phyloP scores from a whole-genome alignment of 2,113 vertebrate genomes.

The Lophura nycthemera region DNA sequence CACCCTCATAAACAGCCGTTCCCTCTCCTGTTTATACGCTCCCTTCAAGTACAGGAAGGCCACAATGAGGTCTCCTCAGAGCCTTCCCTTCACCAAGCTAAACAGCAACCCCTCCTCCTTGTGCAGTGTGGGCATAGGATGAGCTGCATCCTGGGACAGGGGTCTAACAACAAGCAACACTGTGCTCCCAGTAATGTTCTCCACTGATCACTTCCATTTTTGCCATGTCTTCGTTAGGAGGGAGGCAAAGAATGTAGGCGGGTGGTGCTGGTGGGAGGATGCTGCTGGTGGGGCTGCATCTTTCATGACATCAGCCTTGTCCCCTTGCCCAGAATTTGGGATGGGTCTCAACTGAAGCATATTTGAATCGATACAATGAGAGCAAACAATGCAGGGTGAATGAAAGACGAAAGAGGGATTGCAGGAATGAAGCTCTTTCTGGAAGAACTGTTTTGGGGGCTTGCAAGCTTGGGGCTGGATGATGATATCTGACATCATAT shows the following conservation, averaged over 20 bases:
- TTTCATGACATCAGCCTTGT: slow-evolving; percentile 46
- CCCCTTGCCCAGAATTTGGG: slow-evolving; percentile 39
- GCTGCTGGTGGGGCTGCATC: background rate
- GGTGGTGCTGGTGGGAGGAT: slow-evolving; percentile 47
- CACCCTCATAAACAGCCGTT: no score
- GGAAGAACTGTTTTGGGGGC: background rate
- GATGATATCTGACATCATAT: accelerated
- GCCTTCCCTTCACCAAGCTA: no score
- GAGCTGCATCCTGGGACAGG: background rate
- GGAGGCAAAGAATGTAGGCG: background rate
- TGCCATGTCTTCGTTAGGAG: slow-evolving; percentile 10
- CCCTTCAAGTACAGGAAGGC: no score
- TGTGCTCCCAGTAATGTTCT: background rate
- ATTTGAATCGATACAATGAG: slow-evolving; percentile 11
- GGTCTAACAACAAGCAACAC: background rate
- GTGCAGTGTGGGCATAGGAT: no score
- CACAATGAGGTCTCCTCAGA: no score
- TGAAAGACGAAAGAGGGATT: background rate
- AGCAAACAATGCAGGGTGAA: background rate
- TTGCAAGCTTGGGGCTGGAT: background rate
- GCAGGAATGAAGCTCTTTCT: background rate
- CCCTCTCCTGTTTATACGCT: no score
- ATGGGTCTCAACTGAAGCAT: slow-evolving; percentile 40
- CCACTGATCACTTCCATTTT: background rate
- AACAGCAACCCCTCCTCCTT: background rate